phyloP scores from a whole-genome alignment of 2,797 vertebrate genomes.

The Linurgus olivaceus region DNA sequence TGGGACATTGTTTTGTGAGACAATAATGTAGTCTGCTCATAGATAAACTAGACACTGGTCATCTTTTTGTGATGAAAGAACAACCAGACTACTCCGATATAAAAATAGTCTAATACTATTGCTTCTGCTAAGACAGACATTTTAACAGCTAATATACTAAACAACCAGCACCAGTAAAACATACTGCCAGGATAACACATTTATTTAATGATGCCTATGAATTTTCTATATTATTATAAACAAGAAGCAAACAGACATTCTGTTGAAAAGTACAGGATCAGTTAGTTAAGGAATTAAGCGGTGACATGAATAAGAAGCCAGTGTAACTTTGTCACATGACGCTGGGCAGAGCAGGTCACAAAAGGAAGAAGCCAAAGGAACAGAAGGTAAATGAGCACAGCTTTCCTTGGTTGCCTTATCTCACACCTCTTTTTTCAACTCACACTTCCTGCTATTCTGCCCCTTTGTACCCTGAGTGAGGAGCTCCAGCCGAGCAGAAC shows the following conservation, averaged over 20 bases:
- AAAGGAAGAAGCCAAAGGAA: background rate
- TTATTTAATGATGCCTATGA: background rate
- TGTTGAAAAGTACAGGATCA: background rate
- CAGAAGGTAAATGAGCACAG: background rate
- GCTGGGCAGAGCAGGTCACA: background rate
- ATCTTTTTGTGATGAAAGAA: slow-evolving; percentile 16
- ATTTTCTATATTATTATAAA: background rate
- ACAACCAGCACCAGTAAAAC: background rate
- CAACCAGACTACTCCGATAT: background rate
- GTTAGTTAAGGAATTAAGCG: background rate
- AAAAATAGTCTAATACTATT: background rate
- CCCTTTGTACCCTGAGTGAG: background rate
- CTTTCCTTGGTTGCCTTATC: background rate
- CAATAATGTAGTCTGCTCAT: slow-evolving; percentile 13
- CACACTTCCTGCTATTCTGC: background rate
- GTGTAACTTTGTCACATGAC: background rate
- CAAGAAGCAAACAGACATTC: background rate
- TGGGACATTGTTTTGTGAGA: slow-evolving; percentile 33
- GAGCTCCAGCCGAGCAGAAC: background rate
- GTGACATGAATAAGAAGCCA: background rate
- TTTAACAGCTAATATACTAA: background rate
- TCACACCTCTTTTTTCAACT: background rate
- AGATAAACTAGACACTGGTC: slow-evolving; percentile 26
- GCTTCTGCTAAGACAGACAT: background rate
- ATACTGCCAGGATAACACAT: background rate